Base-by-base conservation (phyloP, 2,113 vertebrate species). In the Pteruthius melanotis region DNA sequence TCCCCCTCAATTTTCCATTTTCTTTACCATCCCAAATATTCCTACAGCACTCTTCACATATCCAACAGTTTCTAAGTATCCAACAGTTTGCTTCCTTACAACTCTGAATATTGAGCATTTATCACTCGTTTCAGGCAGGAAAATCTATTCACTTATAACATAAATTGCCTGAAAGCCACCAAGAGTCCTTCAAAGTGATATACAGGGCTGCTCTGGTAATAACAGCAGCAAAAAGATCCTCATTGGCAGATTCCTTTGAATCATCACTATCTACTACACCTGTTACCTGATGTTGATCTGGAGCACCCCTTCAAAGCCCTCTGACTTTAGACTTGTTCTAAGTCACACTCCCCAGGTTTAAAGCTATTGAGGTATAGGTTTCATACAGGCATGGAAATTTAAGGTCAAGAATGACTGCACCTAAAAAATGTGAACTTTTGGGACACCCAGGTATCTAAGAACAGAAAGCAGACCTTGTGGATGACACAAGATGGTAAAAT, bases 251-350 rank as follows among this genome's bases (percentile, higher is more conserved):
- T 52, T 74, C 15, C 45, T 72, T 45, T 14, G 17, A 76, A 69
- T 24, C 61, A 53, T 27, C 57, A 61, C 3, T 56, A 71, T 4
- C 40, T 64, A 9, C 40, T 39, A n/a, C 0, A 0, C 7, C n/a
- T 64, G 31, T 21, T 50, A 28, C 20, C 35, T 31, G 31, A 39
- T 10, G 39, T 42, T 66, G 11, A 26, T 26, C 21, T 50, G 28
- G 22, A 93, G 49, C 37, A 80, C 17, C 26, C 65, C 50, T 56
- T 72, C 85, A 24, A 72, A 95, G 47, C 15, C 52, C 56, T 70
- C 79, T 35, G 42, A 44, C 33, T 39, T 50, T 1, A 68, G 42
- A 8, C 24, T 60, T 42, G 9, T 14, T 87, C 30, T 11, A 49
- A 64, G 28, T n/a, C 44, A 45, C 22, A 69, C 16, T 79, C 9